Conservation (phyloP, 2,888 invertebrate genomes). For the Caenorhabditis doughertyi region DNA sequence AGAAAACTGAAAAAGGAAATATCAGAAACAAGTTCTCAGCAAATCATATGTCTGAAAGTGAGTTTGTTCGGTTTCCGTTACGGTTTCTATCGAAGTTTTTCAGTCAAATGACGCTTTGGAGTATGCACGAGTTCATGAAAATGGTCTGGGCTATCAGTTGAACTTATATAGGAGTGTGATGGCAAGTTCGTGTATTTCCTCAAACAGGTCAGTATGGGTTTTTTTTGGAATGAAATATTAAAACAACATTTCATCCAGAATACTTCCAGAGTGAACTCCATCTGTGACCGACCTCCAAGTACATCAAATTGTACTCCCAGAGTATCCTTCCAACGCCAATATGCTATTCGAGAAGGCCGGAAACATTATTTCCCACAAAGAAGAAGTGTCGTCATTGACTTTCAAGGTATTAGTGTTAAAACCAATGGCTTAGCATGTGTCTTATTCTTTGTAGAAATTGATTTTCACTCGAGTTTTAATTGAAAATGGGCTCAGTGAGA, state of each 20-base stretch:
- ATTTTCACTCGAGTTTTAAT: neutral
- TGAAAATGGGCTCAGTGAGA: neutral
- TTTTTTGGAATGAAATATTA: neutral
- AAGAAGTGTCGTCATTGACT: slow-evolving; percentile 67
- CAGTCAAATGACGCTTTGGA: slow-evolving; percentile 68
- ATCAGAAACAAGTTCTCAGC: slow-evolving; percentile 56
- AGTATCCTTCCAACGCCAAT: slow-evolving; percentile 52
- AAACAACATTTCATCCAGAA: neutral
- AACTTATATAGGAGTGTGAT: slow-evolving; percentile 72
- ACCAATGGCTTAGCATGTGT: neutral
- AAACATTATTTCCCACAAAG: slow-evolving; percentile 69
- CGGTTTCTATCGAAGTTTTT: neutral
- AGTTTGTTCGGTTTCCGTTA: neutral
- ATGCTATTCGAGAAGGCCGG: slow-evolving; percentile 66
- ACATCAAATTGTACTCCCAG: slow-evolving; percentile 2
- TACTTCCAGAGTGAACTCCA: slow-evolving; percentile 22
- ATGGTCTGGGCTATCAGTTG: slow-evolving; percentile 55
- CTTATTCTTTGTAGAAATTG: too few species aligned
- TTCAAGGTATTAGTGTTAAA: slow-evolving; percentile 62
- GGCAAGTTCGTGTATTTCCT: slow-evolving; percentile 64
- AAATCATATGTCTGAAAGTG: slow-evolving; percentile 67
- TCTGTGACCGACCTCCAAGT: slow-evolving; percentile 30
- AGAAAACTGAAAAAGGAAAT: slow-evolving; percentile 62
- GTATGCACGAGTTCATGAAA: slow-evolving; percentile 65
- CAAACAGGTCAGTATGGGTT: slow-evolving; percentile 34